Base-by-base conservation (phyloP, 1,140 invertebrate species). In the Drosophila funebris region DNA sequence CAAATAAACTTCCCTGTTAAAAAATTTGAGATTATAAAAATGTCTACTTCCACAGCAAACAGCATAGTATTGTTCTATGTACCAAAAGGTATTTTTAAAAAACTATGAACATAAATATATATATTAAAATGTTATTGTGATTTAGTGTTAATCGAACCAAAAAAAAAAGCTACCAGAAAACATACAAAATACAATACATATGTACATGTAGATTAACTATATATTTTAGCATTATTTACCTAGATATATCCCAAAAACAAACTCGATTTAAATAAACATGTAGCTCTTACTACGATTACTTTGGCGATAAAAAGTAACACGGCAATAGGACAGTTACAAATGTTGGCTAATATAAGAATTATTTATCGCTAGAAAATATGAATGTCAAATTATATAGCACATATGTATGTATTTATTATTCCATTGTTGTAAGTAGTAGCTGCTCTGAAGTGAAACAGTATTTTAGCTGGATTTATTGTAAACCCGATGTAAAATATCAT, bases 71-170 rank as follows among this genome's bases (percentile, higher is more conserved):
- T 64, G 39, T 44, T 56, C 33, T 67, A 33, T 54, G 36, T 64
- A 67, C 9, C 18, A 4, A 41, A 41, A 41, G 53, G 31, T 54
- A 54, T 56, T 56, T 56, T 56, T 9, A 52, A 31, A 27, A 18
- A 60, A 22, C 39, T 6, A 50, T 4, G 22, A 24, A 50, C 24
- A 27, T 24, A 61, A 27, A 48, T 22, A 53, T 52, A 64, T 14
- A 46, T 20, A 22, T 46, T 29, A 29, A 36, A 70, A 31, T 64
- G 39, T 64, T 24, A 70, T 70, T 70, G 67, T 70, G 67, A 70
- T 70, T 46, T 70, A 70, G 60, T 36, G 37, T 20, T 56, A 56
- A 70, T 31, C 18, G 31, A 64, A 64, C 50, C 31, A 39, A 48
- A 48, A 31, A 22, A 13, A 39, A 52, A 41, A 6, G 29, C 11